phyloP scores from a whole-genome alignment of 2,113 vertebrate genomes.

The Brachyistius frenatus region DNA sequence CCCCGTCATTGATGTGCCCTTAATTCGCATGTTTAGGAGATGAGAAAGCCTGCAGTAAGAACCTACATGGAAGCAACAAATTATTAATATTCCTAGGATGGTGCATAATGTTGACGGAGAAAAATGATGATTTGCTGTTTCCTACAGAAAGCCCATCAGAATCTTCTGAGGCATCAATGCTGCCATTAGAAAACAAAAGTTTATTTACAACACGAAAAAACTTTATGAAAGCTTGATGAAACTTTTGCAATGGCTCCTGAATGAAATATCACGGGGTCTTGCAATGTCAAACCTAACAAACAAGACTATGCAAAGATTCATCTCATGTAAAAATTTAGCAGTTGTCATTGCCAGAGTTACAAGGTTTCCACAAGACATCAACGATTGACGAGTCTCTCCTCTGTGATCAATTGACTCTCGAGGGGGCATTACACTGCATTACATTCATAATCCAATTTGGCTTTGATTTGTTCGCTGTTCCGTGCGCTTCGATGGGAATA shows the following conservation, averaged over 20 bases:
- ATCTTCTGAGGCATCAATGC: slow-evolving; percentile 18
- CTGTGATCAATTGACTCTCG: slow-evolving; percentile 83
- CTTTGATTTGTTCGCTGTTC: slow-evolving; percentile 86
- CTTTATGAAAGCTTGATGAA: background rate
- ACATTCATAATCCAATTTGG: slow-evolving; percentile 86
- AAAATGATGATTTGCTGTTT: slow-evolving; percentile 43
- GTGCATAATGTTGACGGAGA: slow-evolving; percentile 40
- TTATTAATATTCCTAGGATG: slow-evolving; percentile 42
- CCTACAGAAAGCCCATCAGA: slow-evolving; percentile 28
- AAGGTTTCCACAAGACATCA: slow-evolving; percentile 71
- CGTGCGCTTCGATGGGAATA: slow-evolving; percentile 83
- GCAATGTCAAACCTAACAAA: background rate
- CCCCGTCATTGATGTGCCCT: slow-evolving; percentile 39
- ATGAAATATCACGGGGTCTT: background rate
- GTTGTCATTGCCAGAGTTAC: slow-evolving; percentile 62
- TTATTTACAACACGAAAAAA: background rate
- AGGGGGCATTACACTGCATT: slow-evolving; percentile 82
- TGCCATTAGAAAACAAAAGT: background rate
- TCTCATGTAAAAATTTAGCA: slow-evolving; percentile 32
- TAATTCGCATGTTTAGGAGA: slow-evolving; percentile 47
- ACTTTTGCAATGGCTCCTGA: background rate
- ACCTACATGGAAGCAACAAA: slow-evolving; percentile 40
- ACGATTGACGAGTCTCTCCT: slow-evolving; percentile 79
- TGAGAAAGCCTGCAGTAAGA: slow-evolving; percentile 15
- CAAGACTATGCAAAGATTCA: slow-evolving; percentile 23